Conservation (phyloP, 92 coral and sea anemone species). For the Heliopora coerulea region DNA sequence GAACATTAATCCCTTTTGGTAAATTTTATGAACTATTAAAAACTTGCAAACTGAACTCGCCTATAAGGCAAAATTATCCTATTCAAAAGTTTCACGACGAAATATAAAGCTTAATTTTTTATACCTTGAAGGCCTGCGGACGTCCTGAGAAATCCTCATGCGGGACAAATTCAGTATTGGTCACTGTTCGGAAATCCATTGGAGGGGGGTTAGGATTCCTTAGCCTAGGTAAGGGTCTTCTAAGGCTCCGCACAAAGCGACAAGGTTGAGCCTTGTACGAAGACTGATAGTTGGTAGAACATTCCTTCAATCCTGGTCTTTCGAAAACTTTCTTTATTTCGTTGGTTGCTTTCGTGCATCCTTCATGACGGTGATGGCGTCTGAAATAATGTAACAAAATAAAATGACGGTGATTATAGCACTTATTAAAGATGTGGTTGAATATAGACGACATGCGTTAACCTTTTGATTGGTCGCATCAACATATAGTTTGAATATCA, state of each 20-base stretch:
- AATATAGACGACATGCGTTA: too few relatives aligned
- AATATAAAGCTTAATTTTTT: too few relatives aligned
- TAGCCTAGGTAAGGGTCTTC: conserved; percentile 81
- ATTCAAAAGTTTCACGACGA: too few relatives aligned
- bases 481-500: too few relatives aligned
- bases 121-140: conserved; percentile 66
- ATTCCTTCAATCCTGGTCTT: conserved; percentile 80
- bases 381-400: conserved; percentile 41
- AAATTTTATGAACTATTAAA: too few relatives aligned
- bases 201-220: conserved; percentile 96
- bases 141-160: conserved; percentile 50
- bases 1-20: too few relatives aligned
- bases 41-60: too few relatives aligned
- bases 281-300: conserved; percentile 75
- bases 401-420: too few relatives aligned
- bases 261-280: conserved; percentile 65
- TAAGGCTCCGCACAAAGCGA: conserved; percentile 52
- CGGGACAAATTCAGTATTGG: conserved; percentile 65
- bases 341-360: conserved; percentile 70
- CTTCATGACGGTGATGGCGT: conserved; percentile 87
- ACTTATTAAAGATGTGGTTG: too few relatives aligned
- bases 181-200: conserved; percentile 93
- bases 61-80: too few relatives aligned
- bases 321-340: conserved; percentile 73
- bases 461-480: too few relatives aligned